These are phyloP conservation scores for Lepidocyrtoides sp. DNA, from an alignment of 2,888 invertebrate genomes.

Conservation along the genomic window DNA sequence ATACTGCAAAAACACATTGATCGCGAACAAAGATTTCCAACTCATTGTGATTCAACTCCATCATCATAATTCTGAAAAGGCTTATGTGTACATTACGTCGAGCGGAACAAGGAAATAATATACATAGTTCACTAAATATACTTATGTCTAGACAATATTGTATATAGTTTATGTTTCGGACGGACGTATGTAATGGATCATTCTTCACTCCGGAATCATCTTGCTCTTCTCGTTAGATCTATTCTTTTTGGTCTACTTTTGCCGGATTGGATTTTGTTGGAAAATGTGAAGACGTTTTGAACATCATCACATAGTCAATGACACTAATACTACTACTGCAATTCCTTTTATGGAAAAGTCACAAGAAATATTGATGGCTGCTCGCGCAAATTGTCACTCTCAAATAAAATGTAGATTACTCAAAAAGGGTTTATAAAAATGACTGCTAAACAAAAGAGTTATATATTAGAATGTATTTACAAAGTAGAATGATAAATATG, in stretches of 20 bases:
- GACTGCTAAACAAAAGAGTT: neutral
- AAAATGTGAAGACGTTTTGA: neutral
- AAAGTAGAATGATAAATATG: neutral
- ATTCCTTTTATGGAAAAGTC: constrained; percentile 3
- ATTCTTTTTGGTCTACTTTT: neutral
- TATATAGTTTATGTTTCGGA: neutral
- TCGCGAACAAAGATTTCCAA: constrained; percentile 28
- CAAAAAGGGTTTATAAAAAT: constrained; percentile 28
- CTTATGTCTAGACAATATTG: neutral
- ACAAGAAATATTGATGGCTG: neutral
- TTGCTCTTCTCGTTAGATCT: neutral
- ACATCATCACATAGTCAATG: neutral
- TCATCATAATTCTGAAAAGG: constrained; percentile 50
- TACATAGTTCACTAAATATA: too few relatives aligned
- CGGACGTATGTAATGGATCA: constrained; percentile 32
- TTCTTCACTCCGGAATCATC: neutral
- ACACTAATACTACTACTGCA: constrained; percentile 31
- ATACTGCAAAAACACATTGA: constrained; percentile 34
- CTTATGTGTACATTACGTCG: neutral
- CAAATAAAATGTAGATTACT: constrained; percentile 60
- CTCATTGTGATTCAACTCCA: constrained; percentile 60
- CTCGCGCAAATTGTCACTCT: constrained; percentile 40
- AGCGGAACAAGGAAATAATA: too few relatives aligned
- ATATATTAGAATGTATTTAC: neutral
- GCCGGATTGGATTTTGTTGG: neutral